phyloP scores from a whole-genome alignment of 2,113 vertebrate species.

The Erythrolamprus reginae region DNA sequence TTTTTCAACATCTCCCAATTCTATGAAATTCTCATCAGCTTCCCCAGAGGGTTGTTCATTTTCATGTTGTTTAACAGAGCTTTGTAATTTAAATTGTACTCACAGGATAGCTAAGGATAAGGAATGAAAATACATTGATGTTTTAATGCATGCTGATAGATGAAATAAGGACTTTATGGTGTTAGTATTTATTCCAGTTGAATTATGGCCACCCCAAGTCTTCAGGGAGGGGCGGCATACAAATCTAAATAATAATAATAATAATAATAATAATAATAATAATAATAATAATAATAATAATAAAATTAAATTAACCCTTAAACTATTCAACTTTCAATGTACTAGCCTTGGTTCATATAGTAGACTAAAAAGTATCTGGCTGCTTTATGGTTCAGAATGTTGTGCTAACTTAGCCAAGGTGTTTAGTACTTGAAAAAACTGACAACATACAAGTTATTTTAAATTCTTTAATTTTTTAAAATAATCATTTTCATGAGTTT shows the following conservation, averaged over 20 bases:
- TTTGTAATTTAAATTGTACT: not conserved
- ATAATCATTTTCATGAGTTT: not conserved
- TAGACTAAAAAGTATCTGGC: not conserved
- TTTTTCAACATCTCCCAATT: not conserved
- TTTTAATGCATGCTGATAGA: not conserved
- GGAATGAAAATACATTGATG: not conserved
- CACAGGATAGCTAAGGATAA: not conserved
- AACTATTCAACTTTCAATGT: not conserved
- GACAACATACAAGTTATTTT: not conserved
- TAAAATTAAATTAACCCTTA: not conserved
- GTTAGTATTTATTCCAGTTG: not conserved
- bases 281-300: no score
- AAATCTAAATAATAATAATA: no score
- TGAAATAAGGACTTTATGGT: conserved; percentile 8
- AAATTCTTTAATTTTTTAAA: not conserved
- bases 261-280: no score
- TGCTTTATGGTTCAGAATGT: not conserved
- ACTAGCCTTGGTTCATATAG: not conserved
- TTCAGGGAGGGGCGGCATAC: no score
- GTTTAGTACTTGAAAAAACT: not conserved
- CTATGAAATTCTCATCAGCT: not conserved
- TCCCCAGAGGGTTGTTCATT: not conserved
- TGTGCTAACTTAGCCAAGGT: not conserved
- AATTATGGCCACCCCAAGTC: no score
- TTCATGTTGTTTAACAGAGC: not conserved